Base-by-base conservation (phyloP, 2,797 vertebrate species). In the Xenops minutus region DNA sequence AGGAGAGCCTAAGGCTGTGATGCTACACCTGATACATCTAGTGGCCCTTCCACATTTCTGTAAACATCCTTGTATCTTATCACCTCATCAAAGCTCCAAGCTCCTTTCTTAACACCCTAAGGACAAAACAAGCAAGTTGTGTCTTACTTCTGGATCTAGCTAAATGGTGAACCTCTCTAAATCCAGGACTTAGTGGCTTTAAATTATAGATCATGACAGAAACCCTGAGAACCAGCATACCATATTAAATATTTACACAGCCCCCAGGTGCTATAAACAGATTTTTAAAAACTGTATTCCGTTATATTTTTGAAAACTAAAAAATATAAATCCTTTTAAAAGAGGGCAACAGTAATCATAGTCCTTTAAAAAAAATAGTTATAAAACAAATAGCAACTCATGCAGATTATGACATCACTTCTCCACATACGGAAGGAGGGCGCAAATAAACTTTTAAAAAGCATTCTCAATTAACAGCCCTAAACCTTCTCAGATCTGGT, bases 161-260 rank as follows among this genome's bases (percentile, higher is more conserved):
- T 64, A 71, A 93, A 86, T 56, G 14, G 58, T 44, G n/a, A 95
- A 80, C 18, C 3, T 92, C 84, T 95, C 85, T 58, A 68, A 95
- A 85, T 30, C 34, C 10, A 73, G 56, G 59, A 37, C n/a, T 73
- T 93, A 86, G 7, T 95, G 85, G 46, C 14, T 96, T 88, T 94
- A 87, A 93, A 88, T 92, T 82, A 93, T 58, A 55, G 43, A 81
- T 91, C 56, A 49, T 86, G 71, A 88, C 64, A 84, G 72, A 95
- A 86, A 64, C 27, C 32, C 93, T 4, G 3, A 86, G 67, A 59
- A 88, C 24, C 73, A 69, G 14, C 49, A 80, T 17, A 66, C 16
- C 52, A 54, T 74, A 54, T 49, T 54, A 91, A 91, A 92, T 36
- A 96, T 91, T 91, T 94, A 89, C 36, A 77, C 15, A 72, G 22